These are phyloP conservation scores for Pseudopodoces humilis DNA, from an alignment of 2,113 vertebrate genomes.

Conservation along the genomic window DNA sequence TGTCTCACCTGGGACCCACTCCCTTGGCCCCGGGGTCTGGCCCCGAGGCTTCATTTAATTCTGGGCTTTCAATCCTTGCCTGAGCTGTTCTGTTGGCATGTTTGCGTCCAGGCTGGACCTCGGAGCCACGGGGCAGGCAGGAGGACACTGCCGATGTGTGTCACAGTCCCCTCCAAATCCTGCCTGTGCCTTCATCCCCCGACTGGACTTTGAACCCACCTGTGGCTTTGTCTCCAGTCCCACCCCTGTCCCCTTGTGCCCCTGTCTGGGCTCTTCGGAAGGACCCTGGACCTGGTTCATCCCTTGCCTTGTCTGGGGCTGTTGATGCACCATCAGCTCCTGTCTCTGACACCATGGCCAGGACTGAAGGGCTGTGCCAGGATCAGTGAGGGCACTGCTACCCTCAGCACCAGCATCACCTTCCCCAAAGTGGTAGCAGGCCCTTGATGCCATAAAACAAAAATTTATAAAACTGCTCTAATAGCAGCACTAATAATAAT, in stretches of 20 bases:
- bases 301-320: background rate
- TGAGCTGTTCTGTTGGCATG: background rate
- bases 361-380: background rate
- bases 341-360: background rate
- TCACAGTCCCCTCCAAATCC: background rate
- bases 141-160: rapidly evolving
- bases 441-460: background rate
- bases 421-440: background rate
- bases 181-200: background rate
- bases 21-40: background rate
- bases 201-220: background rate
- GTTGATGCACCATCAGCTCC: background rate
- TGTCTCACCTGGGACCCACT: rapidly evolving
- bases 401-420: background rate
- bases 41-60: background rate
- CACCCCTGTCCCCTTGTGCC: background rate
- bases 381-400: background rate
- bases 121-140: rapidly evolving
- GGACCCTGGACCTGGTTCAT: background rate
- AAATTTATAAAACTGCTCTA: background rate
- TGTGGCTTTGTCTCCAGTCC: background rate
- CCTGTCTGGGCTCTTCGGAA: background rate
- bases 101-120: background rate
- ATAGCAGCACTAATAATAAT: background rate
- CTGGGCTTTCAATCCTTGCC: background rate